These are phyloP conservation scores for Portevinia maculata DNA, from an alignment of 2,888 invertebrate species.

Conservation along the genomic window DNA sequence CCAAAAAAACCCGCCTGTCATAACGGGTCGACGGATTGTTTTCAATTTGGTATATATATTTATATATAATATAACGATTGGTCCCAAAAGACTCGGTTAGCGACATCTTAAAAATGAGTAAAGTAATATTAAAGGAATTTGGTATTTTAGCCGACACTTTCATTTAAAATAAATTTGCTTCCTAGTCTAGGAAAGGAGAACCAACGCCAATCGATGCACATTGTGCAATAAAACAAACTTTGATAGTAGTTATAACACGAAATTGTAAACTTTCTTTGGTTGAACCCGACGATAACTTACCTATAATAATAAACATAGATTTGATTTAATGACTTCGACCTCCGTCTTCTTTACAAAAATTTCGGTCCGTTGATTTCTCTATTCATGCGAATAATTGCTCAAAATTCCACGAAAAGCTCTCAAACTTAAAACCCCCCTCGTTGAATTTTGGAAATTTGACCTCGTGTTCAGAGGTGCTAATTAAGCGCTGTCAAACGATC, in stretches of 20 bases:
- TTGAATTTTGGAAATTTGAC: conserved; percentile 18
- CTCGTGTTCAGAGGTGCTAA: conserved; percentile 40
- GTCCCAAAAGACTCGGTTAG: too few relatives aligned
- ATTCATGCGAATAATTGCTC: conserved; percentile 32
- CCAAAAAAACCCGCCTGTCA: too few relatives aligned
- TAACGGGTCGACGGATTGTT: too few relatives aligned
- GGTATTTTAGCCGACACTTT: too few relatives aligned
- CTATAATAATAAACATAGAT: background rate
- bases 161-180: too few relatives aligned
- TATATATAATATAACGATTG: too few relatives aligned
- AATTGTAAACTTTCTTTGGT: conserved; percentile 20
- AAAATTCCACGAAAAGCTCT: conserved; percentile 23
- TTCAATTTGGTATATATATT: too few relatives aligned
- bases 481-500: conserved; percentile 45
- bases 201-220: too few relatives aligned
- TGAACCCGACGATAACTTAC: background rate
- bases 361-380: conserved; percentile 38
- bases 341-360: conserved; percentile 6
- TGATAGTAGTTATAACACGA: background rate
- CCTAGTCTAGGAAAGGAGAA: too few relatives aligned
- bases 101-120: too few relatives aligned
- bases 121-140: too few relatives aligned
- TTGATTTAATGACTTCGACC: background rate
- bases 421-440: conserved; percentile 12
- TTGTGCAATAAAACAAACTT: too few relatives aligned